Base-by-base conservation (phyloP, 92 coral and sea anemone species). In the Phenganax marumi region DNA sequence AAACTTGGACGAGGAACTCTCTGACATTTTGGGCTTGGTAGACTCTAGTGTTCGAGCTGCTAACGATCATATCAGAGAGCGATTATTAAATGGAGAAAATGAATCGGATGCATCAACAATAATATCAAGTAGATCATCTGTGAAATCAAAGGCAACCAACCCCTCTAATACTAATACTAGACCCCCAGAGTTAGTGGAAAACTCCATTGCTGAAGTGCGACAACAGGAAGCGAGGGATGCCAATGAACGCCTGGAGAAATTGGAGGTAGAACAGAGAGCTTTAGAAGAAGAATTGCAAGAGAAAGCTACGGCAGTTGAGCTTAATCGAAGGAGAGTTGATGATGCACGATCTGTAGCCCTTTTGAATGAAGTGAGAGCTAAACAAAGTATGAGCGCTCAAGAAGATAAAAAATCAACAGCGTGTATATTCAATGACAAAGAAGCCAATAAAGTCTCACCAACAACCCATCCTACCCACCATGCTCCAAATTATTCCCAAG, bases 341-440 rank as follows among this genome's bases (percentile, higher is more conserved):
- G 66, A 60, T 60, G 66, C 66, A 60, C 66, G 26, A 0, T 60
- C 66, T 7, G 22, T 60, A 60, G 66, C 14, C 0, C 22, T 3
- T 60, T 17, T 60, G 66, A 60, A 60, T 61, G n/a, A 57, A 24
- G 60, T 26, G 1, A 81, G 89, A 81, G 86, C 86, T 26, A 75
- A 80, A 12, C n/a, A n/a, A n/a, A n/a, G n/a, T n/a, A n/a, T n/a
- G n/a, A n/a, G n/a, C n/a, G n/a, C n/a, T n/a, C n/a, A n/a, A n/a
- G n/a, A n/a, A n/a, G n/a, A n/a, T n/a, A n/a, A n/a, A n/a, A n/a
- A n/a, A n/a, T n/a, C n/a, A n/a, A n/a, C n/a, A n/a, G n/a, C n/a
- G n/a, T n/a, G n/a, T n/a, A n/a, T n/a, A n/a, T n/a, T n/a, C n/a
- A n/a, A n/a, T n/a, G n/a, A n/a, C n/a, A n/a, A n/a, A n/a, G n/a